phyloP scores from a whole-genome alignment of 2,113 vertebrate species.

The Zosterops pallidus region DNA sequence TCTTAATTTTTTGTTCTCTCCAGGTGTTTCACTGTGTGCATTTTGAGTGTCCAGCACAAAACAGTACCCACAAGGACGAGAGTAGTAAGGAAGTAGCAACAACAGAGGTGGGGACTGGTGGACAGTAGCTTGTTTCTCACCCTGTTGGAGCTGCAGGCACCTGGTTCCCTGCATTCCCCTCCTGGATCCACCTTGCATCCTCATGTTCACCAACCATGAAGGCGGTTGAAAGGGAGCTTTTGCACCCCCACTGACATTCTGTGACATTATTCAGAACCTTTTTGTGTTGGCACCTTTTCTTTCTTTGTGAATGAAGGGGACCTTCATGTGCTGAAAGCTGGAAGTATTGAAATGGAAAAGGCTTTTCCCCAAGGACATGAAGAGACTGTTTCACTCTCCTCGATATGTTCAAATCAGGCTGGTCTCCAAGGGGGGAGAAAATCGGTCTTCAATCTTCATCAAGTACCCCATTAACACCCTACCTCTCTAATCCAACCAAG shows the following conservation, averaged over 20 bases:
- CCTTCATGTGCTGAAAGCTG: slow-evolving; percentile 5
- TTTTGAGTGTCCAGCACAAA: slow-evolving; percentile 94
- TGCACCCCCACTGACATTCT: not conserved
- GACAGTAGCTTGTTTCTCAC: slow-evolving; percentile 56
- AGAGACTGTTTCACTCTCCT: slow-evolving; percentile 36
- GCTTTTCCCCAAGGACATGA: slow-evolving; percentile 57
- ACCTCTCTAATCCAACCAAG: slow-evolving; percentile 56
- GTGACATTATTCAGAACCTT: not conserved
- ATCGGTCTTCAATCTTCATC: slow-evolving; percentile 69
- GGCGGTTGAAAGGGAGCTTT: not conserved
- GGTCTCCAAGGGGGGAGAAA: slow-evolving; percentile 43
- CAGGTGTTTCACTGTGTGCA: slow-evolving; percentile 99
- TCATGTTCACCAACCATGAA: slow-evolving; percentile 51
- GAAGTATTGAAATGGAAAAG: slow-evolving; percentile 16
- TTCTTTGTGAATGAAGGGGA: slow-evolving; percentile 26
- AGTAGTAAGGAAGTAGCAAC: slow-evolving; percentile 72
- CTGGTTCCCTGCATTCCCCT: slow-evolving; percentile 56
- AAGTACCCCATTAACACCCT: slow-evolving; percentile 59
- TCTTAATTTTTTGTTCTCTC: slow-evolving; percentile 6
- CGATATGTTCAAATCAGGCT: slow-evolving; percentile 48
- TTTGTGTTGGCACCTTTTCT: slow-evolving; percentile 12
- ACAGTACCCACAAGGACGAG: slow-evolving; percentile 80
- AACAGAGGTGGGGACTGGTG: slow-evolving; percentile 25
- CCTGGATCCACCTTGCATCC: slow-evolving; percentile 33
- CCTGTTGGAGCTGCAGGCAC: slow-evolving; percentile 42